These are phyloP conservation scores for Muschampia plurimacula DNA, from an alignment of 2,888 invertebrate genomes.

Conservation along the genomic window DNA sequence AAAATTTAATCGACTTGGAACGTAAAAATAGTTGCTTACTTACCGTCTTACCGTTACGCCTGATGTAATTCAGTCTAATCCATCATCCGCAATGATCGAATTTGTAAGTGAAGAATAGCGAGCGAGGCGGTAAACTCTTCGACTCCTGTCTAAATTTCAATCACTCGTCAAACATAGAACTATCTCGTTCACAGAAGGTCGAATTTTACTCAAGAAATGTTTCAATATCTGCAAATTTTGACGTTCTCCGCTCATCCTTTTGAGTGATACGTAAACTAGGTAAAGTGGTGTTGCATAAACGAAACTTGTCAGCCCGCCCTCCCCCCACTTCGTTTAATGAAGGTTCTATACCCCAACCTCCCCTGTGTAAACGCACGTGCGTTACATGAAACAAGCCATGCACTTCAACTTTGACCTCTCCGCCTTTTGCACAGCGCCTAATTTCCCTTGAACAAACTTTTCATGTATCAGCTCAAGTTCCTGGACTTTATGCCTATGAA, in stretches of 20 bases:
- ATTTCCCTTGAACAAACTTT: not conserved
- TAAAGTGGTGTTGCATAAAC: conserved; percentile 44
- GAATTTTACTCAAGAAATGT: not conserved
- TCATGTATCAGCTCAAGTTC: not conserved
- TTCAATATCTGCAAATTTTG: conserved; percentile 21
- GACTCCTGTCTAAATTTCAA: conserved; percentile 17
- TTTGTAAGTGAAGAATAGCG: conserved; percentile 34
- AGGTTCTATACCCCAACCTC: conserved; percentile 38
- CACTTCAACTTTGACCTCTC: not conserved
- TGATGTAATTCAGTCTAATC: conserved; percentile 26
- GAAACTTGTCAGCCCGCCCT: conserved; percentile 26
- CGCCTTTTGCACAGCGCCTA: not conserved
- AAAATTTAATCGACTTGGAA: not conserved
- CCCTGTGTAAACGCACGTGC: conserved; percentile 37
- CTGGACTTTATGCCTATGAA: not conserved
- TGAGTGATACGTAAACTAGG: conserved; percentile 45
- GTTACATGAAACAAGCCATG: conserved; percentile 15
- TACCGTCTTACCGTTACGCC: conserved; percentile 11
- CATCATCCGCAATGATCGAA: conserved; percentile 35
- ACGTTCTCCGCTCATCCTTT: conserved; percentile 36
- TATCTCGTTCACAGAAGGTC: not conserved
- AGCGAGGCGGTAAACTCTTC: conserved; percentile 21
- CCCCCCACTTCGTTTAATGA: conserved; percentile 45
- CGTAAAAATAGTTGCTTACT: not conserved
- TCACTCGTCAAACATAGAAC: too few relatives aligned